Evolutionary conservation across 23 tunicate species (phyloP).

Genomic region (Halocynthia aurantium): DNA sequence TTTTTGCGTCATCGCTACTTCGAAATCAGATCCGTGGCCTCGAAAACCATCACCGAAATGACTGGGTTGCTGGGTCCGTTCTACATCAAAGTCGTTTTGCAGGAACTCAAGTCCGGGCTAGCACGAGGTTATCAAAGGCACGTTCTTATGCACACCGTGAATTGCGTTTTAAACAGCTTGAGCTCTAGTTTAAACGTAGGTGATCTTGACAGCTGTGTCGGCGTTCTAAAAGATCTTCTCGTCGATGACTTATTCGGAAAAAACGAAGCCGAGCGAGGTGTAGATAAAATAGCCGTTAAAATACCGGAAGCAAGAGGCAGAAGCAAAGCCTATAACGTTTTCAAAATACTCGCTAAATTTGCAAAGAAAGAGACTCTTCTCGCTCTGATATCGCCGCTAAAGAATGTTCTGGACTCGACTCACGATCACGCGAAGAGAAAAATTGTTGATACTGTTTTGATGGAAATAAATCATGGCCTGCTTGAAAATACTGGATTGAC

Average conservation of each 20-base stretch:
- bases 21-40: constrained; percentile 49
- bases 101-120: constrained; percentile 63
- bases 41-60: constrained; percentile 19
- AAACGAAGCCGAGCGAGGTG: constrained; percentile 48
- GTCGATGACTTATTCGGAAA: constrained; percentile 64
- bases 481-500: constrained; percentile 35
- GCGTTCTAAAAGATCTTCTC: constrained; percentile 35
- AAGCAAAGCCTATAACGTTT: constrained; percentile 44
- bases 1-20: constrained; percentile 52
- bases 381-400: constrained; percentile 52
- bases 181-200: constrained; percentile 33
- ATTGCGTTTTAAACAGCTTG: constrained; percentile 21
- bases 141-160: constrained; percentile 39
- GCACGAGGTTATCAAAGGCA: constrained; percentile 78
- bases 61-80: constrained; percentile 30
- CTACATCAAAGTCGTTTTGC: constrained; percentile 32
- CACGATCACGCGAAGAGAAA: constrained; percentile 39
- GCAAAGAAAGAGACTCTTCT: constrained; percentile 20
- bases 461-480: constrained; percentile 56
- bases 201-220: constrained; percentile 35
- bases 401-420: constrained; percentile 37
- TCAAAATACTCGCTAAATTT: constrained; percentile 33
- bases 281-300: constrained; percentile 47
- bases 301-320: constrained; percentile 93
- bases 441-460: constrained; percentile 28